A percentile compares a stretch with the other conserved stretches of the same genome.
Evolutionary conservation across 2,888 invertebrate genomes (phyloP).

Genomic region (Mayetiola destructor): DNA sequence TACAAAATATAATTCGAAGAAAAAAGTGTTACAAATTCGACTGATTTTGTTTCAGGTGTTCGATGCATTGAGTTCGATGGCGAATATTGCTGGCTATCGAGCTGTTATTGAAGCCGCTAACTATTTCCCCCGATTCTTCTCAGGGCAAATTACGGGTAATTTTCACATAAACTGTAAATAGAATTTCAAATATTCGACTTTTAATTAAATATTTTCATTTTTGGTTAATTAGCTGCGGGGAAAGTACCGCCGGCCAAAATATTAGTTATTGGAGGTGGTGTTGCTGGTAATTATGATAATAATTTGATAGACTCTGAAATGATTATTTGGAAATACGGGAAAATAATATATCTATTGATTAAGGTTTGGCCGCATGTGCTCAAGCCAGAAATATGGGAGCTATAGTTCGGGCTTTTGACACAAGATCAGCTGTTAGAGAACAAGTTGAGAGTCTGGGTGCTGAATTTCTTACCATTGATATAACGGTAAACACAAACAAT

Average conservation of each 20-base stretch:
- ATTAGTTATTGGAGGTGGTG: conserved; percentile 77
- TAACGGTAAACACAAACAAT: conserved; percentile 40
- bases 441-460: conserved; percentile 80
- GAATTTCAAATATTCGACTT: too few species aligned
- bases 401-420: conserved; percentile 77
- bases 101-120: conserved; percentile 82
- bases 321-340: too few species aligned
- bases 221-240: conserved; percentile 49
- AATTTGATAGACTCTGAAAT: conserved; percentile 75
- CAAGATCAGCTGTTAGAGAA: conserved; percentile 65
- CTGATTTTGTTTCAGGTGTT: conserved; percentile 41
- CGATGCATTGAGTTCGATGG: conserved; percentile 83
- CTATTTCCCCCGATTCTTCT: conserved; percentile 79
- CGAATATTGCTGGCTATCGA: conserved; percentile 76
- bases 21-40: not conserved
- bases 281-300: too few species aligned
- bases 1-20: too few species aligned
- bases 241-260: conserved; percentile 82
- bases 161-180: not conserved
- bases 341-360: too few species aligned
- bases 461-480: conserved; percentile 65
- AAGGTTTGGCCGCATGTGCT: conserved; percentile 34
- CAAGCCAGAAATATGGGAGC: conserved; percentile 83
- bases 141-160: conserved; percentile 61
- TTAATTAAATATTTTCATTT: not conserved